phyloP scores from a whole-genome alignment of 2,888 invertebrate genomes.

The Ethmia dodecea region DNA sequence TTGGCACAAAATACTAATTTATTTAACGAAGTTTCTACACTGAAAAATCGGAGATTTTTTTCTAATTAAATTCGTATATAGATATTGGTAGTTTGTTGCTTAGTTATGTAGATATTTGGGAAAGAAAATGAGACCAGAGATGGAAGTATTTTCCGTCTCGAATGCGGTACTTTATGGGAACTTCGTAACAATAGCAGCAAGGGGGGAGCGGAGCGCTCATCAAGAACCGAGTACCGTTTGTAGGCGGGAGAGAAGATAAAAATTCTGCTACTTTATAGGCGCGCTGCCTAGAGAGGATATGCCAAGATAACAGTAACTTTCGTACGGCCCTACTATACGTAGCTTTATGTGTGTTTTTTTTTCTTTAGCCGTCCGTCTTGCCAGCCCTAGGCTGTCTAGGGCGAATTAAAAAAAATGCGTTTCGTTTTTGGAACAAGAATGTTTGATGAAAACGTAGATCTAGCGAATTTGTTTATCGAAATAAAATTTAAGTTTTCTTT shows the following conservation, averaged over 20 bases:
- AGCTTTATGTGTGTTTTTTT: constrained; percentile 27
- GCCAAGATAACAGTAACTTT: constrained; percentile 79
- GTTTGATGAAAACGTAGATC: no score
- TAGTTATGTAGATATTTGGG: constrained; percentile 31
- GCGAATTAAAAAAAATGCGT: constrained; percentile 39
- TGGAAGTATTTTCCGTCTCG: constrained; percentile 57
- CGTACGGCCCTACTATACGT: constrained; percentile 58
- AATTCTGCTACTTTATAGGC: constrained; percentile 64
- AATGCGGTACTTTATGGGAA: constrained; percentile 60
- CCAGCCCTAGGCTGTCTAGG: constrained; percentile 46
- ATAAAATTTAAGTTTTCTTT: background rate
- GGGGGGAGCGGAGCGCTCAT: constrained; percentile 70
- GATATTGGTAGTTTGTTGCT: constrained; percentile 6
- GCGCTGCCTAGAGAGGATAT: constrained; percentile 77
- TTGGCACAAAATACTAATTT: constrained; percentile 10
- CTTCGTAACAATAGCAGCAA: constrained; percentile 77
- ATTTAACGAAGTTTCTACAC: constrained; percentile 25
- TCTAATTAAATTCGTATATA: constrained; percentile 31
- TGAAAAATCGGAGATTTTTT: constrained; percentile 63
- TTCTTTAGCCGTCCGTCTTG: constrained; percentile 43
- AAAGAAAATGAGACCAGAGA: constrained; percentile 57
- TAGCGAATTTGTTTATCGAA: constrained; percentile 6
- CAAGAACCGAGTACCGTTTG: constrained; percentile 56
- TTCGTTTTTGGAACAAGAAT: constrained; percentile 28
- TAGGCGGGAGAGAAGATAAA: constrained; percentile 54